Base-by-base conservation (phyloP, 2,113 vertebrate genomes). In the Pteruthius melanotis region DNA sequence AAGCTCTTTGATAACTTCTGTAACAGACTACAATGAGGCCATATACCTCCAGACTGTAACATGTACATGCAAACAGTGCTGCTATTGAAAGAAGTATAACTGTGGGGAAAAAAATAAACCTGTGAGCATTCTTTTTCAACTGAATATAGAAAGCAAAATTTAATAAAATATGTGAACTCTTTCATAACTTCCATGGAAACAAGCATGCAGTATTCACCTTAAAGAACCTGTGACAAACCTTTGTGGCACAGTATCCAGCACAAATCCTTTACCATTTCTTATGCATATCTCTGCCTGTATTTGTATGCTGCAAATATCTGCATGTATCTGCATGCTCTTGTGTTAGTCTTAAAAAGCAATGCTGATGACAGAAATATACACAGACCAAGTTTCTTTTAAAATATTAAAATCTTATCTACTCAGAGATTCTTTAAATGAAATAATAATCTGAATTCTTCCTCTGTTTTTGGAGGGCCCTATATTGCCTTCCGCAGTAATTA, bases 381-480 rank as follows among this genome's bases (percentile, higher is more conserved):
- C 50, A 84, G 9, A 80, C 16, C 39, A 78, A 80, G 37, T 16
- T 53, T 56, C 7, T 45, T 87, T 11, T 9, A 3, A 68, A 90
- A n/a, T 22, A 31, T 35, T 3, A 26, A 91, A 71, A 47, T 78
- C 28, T 92, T 78, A 70, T 69, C 13, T 79, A 74, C 70, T 95
- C 81, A 95, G 65, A 93, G 56, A 71, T 66, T 89, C 40, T 83
- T 94, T 65, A 95, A 80, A 92, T 89, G 37, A 97, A 97, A 92
- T 47, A 92, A 49, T 94, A 83, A 40, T 78, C 42, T 49, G 23
- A 84, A 72, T 19, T 24, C 79, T 50, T 80, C 10, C 24, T 83
- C n/a, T 96, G 13, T 19, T 90, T 83, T n/a, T 7, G 39, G 61
- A 50, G n/a, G 4, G 15, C 12, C 68, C 11, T 93, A 52, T 21